Percentiles rank a stretch among this genome's conserved stretches.
These are phyloP conservation scores for Arvicanthis niloticus DNA, from an alignment of 2,113 vertebrate species.

Conservation along the genomic window DNA sequence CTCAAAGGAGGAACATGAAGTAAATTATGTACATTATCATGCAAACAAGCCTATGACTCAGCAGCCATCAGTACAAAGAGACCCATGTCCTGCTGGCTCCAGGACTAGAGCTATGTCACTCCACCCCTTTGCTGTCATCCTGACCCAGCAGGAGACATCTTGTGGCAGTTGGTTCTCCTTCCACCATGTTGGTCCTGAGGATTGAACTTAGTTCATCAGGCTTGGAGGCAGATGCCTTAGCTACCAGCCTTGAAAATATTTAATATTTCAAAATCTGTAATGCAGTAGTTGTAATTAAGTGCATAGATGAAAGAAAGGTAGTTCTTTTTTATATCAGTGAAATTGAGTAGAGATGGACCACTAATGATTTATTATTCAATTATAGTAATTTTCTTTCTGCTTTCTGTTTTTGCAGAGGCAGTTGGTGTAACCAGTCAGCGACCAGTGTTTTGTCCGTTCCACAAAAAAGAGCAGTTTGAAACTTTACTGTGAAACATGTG, in stretches of 20 bases:
- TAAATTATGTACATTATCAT: too few species aligned
- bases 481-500: constrained; percentile 98
- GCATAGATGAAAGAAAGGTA: not conserved
- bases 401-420: constrained; percentile 88
- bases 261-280: constrained; percentile 36
- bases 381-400: constrained; percentile 57
- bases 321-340: not conserved
- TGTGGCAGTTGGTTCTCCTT: not conserved
- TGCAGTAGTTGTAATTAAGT: not conserved
- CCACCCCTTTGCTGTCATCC: too few species aligned
- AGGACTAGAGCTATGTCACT: too few species aligned
- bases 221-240: not conserved
- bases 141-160: not conserved
- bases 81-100: too few species aligned
- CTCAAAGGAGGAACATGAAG: too few species aligned
- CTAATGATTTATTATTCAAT: not conserved
- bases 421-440: constrained; percentile 94
- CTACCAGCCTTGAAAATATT: not conserved
- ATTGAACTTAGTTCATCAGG: not conserved
- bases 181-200: not conserved
- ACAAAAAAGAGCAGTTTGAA: constrained; percentile 98
- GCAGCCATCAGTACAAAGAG: too few species aligned
- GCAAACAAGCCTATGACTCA: too few species aligned
- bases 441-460: constrained; percentile 97
- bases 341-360: not conserved